These are phyloP conservation scores for Gastrophryne carolinensis DNA, from an alignment of 2,797 vertebrate genomes.

Conservation along the genomic window DNA sequence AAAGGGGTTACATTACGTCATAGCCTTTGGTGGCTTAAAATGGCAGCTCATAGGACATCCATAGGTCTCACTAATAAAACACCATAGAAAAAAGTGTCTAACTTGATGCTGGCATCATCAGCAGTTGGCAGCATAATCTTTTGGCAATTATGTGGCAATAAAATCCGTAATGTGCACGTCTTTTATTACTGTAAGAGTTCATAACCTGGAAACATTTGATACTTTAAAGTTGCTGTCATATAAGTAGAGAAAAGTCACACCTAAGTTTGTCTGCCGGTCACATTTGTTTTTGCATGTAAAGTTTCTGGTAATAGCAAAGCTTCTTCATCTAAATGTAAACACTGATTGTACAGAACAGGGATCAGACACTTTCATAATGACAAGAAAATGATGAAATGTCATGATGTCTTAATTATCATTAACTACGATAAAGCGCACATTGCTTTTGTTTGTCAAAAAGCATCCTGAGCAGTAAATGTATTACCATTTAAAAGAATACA, in stretches of 20 bases:
- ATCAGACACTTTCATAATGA: constrained; percentile 45
- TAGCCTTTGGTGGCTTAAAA: too few relatives aligned
- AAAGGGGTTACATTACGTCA: too few relatives aligned
- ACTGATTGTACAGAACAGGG: constrained; percentile 13
- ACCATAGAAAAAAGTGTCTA: too few relatives aligned
- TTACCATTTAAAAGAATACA: too few relatives aligned
- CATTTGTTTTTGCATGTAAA: constrained; percentile 30
- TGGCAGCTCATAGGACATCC: too few relatives aligned
- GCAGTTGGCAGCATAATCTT: too few relatives aligned
- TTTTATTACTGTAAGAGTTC: constrained; percentile 38
- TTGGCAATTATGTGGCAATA: too few relatives aligned
- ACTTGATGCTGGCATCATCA: too few relatives aligned
- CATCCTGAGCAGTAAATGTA: not conserved
- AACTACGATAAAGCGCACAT: not conserved
- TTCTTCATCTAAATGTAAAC: constrained; percentile 48
- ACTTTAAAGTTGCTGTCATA: constrained; percentile 16
- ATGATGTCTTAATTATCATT: not conserved
- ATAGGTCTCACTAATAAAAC: too few relatives aligned
- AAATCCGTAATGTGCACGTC: not conserved
- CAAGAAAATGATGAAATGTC: constrained; percentile 4
- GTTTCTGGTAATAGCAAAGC: constrained; percentile 48
- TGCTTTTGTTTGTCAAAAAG: not conserved
- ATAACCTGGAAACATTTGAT: not conserved
- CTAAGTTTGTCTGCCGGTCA: constrained; percentile 45
- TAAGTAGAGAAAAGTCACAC: constrained; percentile 45